Evolutionary conservation across 1,140 invertebrate species (phyloP), one percentile per base, ranked within the genome.

Genomic region (Calosoma granatense): DNA sequence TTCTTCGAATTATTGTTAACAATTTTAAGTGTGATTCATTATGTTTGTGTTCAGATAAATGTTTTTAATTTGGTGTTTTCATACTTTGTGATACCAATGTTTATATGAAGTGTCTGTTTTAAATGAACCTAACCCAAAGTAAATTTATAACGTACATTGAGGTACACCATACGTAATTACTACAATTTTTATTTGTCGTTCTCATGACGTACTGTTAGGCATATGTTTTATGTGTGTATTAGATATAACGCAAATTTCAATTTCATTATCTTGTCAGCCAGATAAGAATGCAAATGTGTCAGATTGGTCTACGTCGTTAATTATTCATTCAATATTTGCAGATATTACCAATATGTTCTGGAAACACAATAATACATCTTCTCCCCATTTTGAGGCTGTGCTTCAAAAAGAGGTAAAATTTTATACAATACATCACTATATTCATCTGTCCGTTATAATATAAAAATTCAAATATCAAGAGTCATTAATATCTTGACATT

Each of bases 311-410:
- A 47, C 15, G 52, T 4, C 3, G 20, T 22, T 22, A 19, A 14
- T 22, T 39, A 56, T 22, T 23, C 20, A 47, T 39, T 51, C 6
- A 20, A 20, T 60, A 15, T 59, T 61, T 60, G n/a, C 39, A 57
- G 55, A 36, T 53, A 63, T 58, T 51, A 20, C 58, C 69, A 82
- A 68, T 65, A 90, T 90, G 88, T 90, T 88, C 81, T 90, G 87
- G 87, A 81, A 86, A 69, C 83, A 82, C 71, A 85, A 86, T 75
- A 80, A 83, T 69, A 72, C 81, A 65, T 80, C 82, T 63, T 82
- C 82, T 54, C 81, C 83, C 55, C 81, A 87, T 67, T 84, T 90
- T 64, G 87, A 88, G 64, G 80, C 82, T 63, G 70, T 88, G 51
- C 78, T 90, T 60, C 81, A 82, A 64, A 86, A 87, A 74, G 81